phyloP scores from a whole-genome alignment of 2,113 vertebrate genomes.

The Leptobrachium leishanense region DNA sequence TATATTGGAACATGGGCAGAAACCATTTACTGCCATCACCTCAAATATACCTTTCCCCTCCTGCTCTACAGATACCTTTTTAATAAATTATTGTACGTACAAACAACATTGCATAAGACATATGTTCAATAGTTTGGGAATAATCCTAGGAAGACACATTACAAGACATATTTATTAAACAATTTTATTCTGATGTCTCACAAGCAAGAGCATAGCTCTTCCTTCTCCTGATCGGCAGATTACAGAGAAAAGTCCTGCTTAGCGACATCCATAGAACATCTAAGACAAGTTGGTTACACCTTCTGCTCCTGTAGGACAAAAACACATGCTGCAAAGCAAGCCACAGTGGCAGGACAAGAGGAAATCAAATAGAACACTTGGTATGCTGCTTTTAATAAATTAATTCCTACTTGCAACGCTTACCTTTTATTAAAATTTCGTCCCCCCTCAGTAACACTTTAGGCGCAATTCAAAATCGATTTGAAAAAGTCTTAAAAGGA shows the following conservation, averaged over 20 bases:
- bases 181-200: constrained; percentile 5
- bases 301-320: neutral
- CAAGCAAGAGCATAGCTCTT: neutral
- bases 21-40: neutral
- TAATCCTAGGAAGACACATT: neutral
- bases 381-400: constrained; percentile 35
- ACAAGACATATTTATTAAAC: neutral
- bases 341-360: neutral
- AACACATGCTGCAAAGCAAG: neutral
- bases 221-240: neutral
- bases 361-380: constrained; percentile 10
- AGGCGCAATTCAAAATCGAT: too few species aligned
- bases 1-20: neutral
- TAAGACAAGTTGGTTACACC: neutral
- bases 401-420: constrained; percentile 14
- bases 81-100: constrained; percentile 32
- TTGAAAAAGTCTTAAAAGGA: too few species aligned
- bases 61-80: neutral
- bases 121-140: too few species aligned
- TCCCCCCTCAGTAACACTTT: too few species aligned
- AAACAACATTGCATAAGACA: too few species aligned
- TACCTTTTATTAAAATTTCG: neutral
- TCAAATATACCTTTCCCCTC: neutral
- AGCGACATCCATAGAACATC: neutral
- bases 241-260: neutral